Base-by-base conservation (phyloP, 37 sponge, comb jelly and placozoan genomes). In the Aplysina aerophoba region DNA sequence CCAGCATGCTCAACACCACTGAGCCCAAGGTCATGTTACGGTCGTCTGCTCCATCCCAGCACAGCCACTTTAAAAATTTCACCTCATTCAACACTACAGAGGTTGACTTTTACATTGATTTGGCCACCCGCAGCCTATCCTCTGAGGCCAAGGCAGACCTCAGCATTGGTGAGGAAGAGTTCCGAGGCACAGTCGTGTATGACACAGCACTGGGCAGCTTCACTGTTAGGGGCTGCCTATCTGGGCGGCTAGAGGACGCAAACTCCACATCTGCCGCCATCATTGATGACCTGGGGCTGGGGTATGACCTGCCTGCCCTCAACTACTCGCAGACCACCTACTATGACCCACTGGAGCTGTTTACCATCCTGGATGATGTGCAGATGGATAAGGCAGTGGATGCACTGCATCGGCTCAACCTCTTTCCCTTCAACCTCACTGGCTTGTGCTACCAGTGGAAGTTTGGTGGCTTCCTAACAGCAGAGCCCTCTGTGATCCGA, bases 351-450 rank as follows among this genome's bases (percentile, higher is more conserved):
- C 37, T 75, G 44, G 78, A 75, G n/a, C 33, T 75, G 78, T 75
- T 40, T 3, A 36, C 54, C 53, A 75, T 44, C 17, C 54, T 75
- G 5, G n/a, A 75, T 14, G 78, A 75, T 24, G 78, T 40, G 24
- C 54, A 40, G 44, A 75, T 75, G 44, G 20, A 15, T 4, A 75
- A 75, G 54, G 37, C 54, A 19, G 38, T 50, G 54, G 54, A 36
- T 36, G 53, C 37, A 17, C 54, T 75, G 25, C 25, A 40, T 5
- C 22, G 24, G 25, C 38, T 75, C 53, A 75, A 75, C 50, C 44
- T 75, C 25, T 75, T 24, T 12, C 78, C 78, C 20, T 75, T 75
- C 44, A 75, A 75, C 78, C 37, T 75, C 24, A 36, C 54, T 75
- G 25, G 44, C 13, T 44, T 75, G 44, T 75, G 78, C 53, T 75